Evolutionary conservation across 2,888 invertebrate species (phyloP).

Genomic region (Apodemia duryi): DNA sequence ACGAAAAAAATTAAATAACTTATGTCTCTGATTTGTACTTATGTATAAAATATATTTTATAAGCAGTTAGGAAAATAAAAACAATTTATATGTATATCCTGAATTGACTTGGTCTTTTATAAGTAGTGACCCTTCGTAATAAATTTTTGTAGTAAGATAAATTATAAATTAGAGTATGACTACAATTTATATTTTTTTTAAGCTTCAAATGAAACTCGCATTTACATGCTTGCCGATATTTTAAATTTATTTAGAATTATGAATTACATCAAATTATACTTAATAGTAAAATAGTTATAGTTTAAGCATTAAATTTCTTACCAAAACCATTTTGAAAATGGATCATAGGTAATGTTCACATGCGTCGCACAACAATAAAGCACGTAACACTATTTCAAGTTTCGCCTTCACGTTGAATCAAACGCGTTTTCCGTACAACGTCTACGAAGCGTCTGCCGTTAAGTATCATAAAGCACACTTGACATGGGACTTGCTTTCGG

Average conservation of each 20-base stretch:
- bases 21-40: no score
- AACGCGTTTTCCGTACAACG: slow-evolving; percentile 55
- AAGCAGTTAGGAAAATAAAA: no score
- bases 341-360: slow-evolving; percentile 16
- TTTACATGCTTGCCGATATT: background rate
- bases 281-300: background rate
- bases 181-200: no score
- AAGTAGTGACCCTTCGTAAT: no score
- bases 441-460: slow-evolving; percentile 53
- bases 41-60: no score
- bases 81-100: no score
- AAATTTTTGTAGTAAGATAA: no score
- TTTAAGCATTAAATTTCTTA: background rate
- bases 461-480: slow-evolving; percentile 33
- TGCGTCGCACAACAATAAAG: slow-evolving; percentile 8
- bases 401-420: slow-evolving; percentile 11
- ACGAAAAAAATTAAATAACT: no score
- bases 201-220: no score
- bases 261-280: background rate
- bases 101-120: no score
- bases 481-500: slow-evolving; percentile 28
- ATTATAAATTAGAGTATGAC: no score
- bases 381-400: slow-evolving; percentile 12
- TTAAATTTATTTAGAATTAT: background rate
- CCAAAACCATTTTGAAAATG: slow-evolving; percentile 1